phyloP scores from a whole-genome alignment of 2,888 invertebrate species.

The Callosobruchus maculatus region DNA sequence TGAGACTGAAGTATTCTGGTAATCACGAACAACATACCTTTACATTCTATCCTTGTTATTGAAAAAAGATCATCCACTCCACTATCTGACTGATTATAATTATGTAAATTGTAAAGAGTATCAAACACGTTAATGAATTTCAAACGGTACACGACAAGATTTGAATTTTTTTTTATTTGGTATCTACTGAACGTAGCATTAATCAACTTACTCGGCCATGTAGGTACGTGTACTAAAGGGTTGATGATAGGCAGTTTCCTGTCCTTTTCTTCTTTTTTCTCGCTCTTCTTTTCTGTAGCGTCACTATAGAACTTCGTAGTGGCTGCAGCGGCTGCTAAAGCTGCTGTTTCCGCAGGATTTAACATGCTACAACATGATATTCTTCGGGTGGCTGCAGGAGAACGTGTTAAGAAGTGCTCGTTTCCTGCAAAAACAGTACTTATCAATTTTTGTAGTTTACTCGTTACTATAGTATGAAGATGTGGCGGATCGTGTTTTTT shows the following conservation, averaged over 20 bases:
- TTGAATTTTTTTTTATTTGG: too few relatives aligned
- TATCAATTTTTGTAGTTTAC: too few relatives aligned
- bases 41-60: too few relatives aligned
- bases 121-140: too few relatives aligned
- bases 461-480: too few relatives aligned
- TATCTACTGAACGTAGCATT: neutral
- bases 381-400: conserved; percentile 81
- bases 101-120: too few relatives aligned
- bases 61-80: too few relatives aligned
- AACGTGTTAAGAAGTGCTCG: conserved; percentile 60
- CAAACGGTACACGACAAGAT: too few relatives aligned
- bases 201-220: conserved; percentile 73
- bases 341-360: conserved; percentile 65
- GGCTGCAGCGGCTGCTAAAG: conserved; percentile 60
- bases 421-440: neutral
- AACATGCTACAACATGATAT: conserved; percentile 89
- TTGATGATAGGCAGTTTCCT: conserved; percentile 84
- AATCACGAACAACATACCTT: too few relatives aligned
- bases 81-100: too few relatives aligned
- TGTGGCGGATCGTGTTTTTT: too few relatives aligned
- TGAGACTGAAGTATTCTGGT: too few relatives aligned
- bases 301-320: conserved; percentile 52
- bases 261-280: conserved; percentile 40
- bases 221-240: conserved; percentile 79
- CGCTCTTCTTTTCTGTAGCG: conserved; percentile 40